Percentiles rank a stretch among this genome's conserved stretches.
Conservation (phyloP, 2,797 vertebrate genomes). For the Siniperca obscura region DNA sequence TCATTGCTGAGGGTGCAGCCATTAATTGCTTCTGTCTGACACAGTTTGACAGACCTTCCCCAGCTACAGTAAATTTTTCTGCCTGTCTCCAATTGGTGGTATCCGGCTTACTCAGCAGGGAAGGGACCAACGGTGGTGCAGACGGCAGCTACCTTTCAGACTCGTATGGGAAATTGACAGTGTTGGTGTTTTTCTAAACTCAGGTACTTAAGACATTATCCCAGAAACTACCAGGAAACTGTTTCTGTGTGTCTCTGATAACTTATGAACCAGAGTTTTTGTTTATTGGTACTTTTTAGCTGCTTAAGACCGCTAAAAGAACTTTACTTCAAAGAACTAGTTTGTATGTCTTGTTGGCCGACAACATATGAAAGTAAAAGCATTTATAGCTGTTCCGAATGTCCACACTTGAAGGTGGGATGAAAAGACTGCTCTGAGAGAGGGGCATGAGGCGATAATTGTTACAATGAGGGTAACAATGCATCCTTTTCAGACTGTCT, state of each 20-base stretch:
- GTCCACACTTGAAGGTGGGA: too few relatives aligned
- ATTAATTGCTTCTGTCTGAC: slow-evolving; percentile 72
- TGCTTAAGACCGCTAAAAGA: neutral
- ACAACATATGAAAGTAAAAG: too few relatives aligned
- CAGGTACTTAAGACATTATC: neutral
- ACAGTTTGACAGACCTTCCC: slow-evolving; percentile 52
- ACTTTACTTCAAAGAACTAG: neutral
- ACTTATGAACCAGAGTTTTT: neutral
- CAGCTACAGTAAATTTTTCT: slow-evolving; percentile 39
- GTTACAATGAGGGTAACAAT: too few relatives aligned
- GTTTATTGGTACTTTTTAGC: neutral
- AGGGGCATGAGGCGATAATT: too few relatives aligned
- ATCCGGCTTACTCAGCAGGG: slow-evolving; percentile 10
- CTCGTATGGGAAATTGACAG: neutral
- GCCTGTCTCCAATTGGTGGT: slow-evolving; percentile 15
- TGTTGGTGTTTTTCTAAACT: slow-evolving; percentile 9
- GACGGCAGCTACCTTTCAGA: slow-evolving; percentile 7
- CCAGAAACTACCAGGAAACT: too few relatives aligned
- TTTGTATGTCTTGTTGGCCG: too few relatives aligned
- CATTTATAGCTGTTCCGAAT: too few relatives aligned
- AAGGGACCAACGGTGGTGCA: neutral
- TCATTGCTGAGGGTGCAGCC: slow-evolving; percentile 51
- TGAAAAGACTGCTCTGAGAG: too few relatives aligned
- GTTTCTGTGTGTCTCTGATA: neutral
- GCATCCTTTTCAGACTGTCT: too few relatives aligned